Evolutionary conservation across 2,797 vertebrate species (phyloP), one percentile per base, ranked within the genome.

Genomic region (Pseudomugil tenellus): DNA sequence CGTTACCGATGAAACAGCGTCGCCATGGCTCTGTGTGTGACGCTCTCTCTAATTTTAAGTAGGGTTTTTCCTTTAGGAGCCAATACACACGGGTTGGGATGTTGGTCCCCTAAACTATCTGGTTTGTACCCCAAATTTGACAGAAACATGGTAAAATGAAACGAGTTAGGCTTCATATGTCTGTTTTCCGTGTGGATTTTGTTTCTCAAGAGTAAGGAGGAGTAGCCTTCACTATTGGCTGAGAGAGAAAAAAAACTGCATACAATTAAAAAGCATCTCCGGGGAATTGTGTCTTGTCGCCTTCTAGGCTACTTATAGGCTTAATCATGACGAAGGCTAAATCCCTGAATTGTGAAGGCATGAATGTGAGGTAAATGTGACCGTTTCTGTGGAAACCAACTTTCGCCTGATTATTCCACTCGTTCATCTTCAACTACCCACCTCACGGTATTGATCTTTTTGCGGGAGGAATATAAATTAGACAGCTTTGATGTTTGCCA

Each of bases 341-440:
- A 78, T 72, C 58, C 60, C 29, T 26, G 77, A 72, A 73, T 89
- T 63, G 64, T 17, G 71, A 68, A 66, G 80, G 76, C 82, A 84
- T 83, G 57, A 14, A 74, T 71, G 81, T 48, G 28, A 53, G 56
- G 84, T 76, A 77, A 67, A 87, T 81, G 66, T 74, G 83, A 82
- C 83, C 79, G 91, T 93, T 93, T 86, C 92, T 88, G 87, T 92
- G 92, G 91, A 92, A 92, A 93, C 91, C 89, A 93, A 93, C 86
- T 93, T 91, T 88, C 74, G 61, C 41, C 67, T 81, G 55, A 70
- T 74, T 14, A 53, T 70, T 57, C 58, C 25, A 61, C 54, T 46
- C 46, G 34, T 55, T 46, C 69, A 39, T 54, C 67, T n/a, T 29
- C 55, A 64, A 53, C 67, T 59, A 53, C 23, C 35, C 70, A 67